Base-by-base conservation (phyloP, 1,140 invertebrate genomes). In the Eriosoma lanigerum region DNA sequence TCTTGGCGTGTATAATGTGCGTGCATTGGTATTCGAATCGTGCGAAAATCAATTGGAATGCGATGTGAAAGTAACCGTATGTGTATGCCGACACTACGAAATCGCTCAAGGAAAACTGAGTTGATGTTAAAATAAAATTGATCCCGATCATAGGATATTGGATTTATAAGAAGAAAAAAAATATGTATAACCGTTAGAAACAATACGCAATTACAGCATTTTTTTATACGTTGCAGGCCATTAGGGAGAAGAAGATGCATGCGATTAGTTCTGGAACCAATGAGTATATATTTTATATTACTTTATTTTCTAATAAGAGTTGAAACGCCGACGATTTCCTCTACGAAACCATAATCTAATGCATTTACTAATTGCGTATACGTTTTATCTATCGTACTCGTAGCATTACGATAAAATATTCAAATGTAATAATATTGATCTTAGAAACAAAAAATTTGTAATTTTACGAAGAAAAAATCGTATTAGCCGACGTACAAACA, bases 1-100 rank as follows among this genome's bases (percentile, higher is more conserved):
- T 54, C 46, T 73, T 38, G 19, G 19, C 19, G 26, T 54, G 8
- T 52, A 72, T 26, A 73, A 58, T 15, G 56, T 26, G 21, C 75
- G 24, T 48, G 52, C 38, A 44, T 38, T 26, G 32, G 21, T 44
- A 46, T 78, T 62, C 56, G 54, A 48, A 13, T 60, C 75, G 75
- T 62, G 56, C 75, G 75, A 78, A 78, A 62, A 78, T 62, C 75
- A 78, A 78, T 78, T 17, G 75, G 75, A 78, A 78, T 78, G 75
- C 75, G 38, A 62, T 78, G 75, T 78, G 75, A 78, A 78, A 78
- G 75, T 78, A 62, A 78, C 38, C n/a, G 75, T 21, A 44, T 8
- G 9, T 48, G 8, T 12, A 15, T 8, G n/a, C 12, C 52, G 6
- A 15, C 24, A 21, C 29, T 9, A 3, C 21, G 15, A 29, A 62